phyloP scores from a whole-genome alignment of 2,888 invertebrate genomes.

The Tinea pellionella region DNA sequence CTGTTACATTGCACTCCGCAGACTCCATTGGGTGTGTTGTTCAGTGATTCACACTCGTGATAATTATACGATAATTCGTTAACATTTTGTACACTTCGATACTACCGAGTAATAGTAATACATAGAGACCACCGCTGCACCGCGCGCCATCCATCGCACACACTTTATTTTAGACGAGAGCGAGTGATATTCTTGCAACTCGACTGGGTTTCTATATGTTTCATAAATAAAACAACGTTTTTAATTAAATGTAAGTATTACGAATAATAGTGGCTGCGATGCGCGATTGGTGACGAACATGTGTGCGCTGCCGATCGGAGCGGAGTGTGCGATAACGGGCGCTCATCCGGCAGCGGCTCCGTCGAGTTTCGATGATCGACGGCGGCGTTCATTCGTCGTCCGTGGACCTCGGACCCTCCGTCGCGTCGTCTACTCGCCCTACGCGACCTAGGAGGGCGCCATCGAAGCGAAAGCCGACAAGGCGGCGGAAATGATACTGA shows the following conservation, averaged over 20 bases:
- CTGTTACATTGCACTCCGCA: neutral
- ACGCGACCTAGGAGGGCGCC: neutral
- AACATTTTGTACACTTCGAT: no score
- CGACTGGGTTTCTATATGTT: neutral
- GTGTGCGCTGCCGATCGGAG: no score
- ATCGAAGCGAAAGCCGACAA: conserved; percentile 34
- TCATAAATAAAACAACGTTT: conserved; percentile 1
- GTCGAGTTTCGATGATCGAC: conserved; percentile 56
- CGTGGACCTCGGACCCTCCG: conserved; percentile 56
- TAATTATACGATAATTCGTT: no score
- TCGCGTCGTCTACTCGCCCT: conserved; percentile 23
- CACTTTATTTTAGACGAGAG: no score
- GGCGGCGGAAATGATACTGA: conserved; percentile 69
- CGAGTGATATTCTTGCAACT: neutral
- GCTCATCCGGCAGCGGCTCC: conserved; percentile 59
- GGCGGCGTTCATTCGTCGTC: conserved; percentile 57
- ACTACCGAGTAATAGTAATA: no score
- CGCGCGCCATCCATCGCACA: no score
- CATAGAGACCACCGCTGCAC: no score
- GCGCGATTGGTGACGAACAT: neutral
- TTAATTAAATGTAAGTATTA: neutral
- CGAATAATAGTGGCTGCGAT: no score
- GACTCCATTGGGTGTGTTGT: no score
- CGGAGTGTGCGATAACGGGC: conserved; percentile 30
- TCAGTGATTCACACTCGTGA: no score